Conservation (phyloP, 2,113 vertebrate genomes). For the Progne subis region DNA sequence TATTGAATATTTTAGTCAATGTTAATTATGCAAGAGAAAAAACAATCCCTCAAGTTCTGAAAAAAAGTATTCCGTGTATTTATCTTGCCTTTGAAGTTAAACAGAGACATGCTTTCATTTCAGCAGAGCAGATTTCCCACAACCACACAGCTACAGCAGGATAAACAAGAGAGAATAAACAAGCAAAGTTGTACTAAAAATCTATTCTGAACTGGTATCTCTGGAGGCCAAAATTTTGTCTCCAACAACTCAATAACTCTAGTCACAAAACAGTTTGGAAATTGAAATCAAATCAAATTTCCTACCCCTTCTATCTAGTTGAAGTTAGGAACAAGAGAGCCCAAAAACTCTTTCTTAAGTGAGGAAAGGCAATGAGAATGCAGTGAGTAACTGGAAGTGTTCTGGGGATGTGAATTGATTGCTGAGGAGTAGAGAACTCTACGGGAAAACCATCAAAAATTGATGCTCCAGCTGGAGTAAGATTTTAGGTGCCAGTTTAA, state of each 20-base stretch:
- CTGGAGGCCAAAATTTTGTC: not conserved
- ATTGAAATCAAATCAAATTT: not conserved
- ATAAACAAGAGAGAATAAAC: conserved; percentile 11
- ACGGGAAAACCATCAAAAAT: not conserved
- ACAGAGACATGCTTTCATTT: not conserved
- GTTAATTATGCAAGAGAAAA: not conserved
- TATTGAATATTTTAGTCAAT: not conserved
- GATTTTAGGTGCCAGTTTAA: not conserved
- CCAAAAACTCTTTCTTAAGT: not conserved
- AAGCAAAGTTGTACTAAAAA: not conserved
- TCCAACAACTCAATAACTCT: not conserved
- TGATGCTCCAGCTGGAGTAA: not conserved
- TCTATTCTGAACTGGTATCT: not conserved
- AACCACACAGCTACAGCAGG: not conserved
- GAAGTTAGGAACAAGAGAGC: not conserved
- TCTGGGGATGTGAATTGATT: not conserved
- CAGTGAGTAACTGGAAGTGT: not conserved
- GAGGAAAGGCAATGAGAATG: not conserved
- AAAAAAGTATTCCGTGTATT: not conserved
- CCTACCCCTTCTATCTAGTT: not conserved
- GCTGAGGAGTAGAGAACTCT: not conserved
- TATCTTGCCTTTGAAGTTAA: conserved; percentile 28
- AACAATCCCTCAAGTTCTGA: not conserved
- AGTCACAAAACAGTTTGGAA: not conserved
- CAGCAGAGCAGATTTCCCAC: not conserved